These are phyloP conservation scores for Loriculus beryllinus DNA, from an alignment of 2,797 vertebrate species.

Conservation along the genomic window DNA sequence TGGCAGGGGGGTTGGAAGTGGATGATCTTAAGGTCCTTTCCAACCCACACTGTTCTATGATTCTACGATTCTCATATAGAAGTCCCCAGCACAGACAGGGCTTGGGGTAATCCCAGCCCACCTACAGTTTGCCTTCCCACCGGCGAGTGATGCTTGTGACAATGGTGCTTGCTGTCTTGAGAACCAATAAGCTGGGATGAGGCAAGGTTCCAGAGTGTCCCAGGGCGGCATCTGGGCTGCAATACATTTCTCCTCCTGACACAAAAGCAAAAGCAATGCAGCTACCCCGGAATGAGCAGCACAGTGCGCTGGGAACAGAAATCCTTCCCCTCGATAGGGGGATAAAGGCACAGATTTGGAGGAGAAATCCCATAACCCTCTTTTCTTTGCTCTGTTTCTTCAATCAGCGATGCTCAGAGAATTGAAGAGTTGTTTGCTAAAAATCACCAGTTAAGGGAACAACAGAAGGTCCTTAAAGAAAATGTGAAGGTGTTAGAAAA, in stretches of 20 bases:
- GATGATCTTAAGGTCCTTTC: too few species aligned
- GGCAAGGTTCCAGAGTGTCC: not conserved
- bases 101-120: not conserved
- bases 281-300: not conserved
- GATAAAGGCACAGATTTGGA: not conserved
- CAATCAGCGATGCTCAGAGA: constrained; percentile 85
- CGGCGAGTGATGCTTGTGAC: accelerated
- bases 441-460: constrained; percentile 93
- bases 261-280: not conserved
- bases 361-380: not conserved
- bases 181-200: not conserved
- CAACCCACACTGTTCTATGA: too few species aligned
- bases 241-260: not conserved
- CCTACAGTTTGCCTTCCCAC: not conserved
- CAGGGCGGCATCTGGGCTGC: not conserved
- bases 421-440: constrained; percentile 92
- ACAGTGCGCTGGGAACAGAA: accelerated
- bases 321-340: not conserved
- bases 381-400: not conserved
- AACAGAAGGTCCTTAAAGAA: constrained; percentile 90
- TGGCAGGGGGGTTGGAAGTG: too few species aligned
- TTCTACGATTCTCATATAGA: not conserved
- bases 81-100: not conserved
- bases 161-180: accelerated
- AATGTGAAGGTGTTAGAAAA: constrained; percentile 93